These are phyloP conservation scores for Pipistrellus nathusii DNA, from an alignment of 2,797 vertebrate species.

Conservation along the genomic window DNA sequence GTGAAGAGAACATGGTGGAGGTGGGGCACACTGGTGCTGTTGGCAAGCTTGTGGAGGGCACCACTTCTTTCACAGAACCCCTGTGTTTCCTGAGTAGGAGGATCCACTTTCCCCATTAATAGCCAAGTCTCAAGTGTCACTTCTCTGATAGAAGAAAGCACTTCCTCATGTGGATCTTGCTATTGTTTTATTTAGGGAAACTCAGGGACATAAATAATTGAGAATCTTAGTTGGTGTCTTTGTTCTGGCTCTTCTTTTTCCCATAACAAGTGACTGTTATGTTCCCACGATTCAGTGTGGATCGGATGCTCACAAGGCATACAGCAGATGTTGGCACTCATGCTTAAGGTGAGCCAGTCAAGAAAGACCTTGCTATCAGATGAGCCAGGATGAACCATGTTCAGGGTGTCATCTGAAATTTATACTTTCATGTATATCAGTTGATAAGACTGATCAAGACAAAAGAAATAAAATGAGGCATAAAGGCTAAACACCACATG, in stretches of 20 bases:
- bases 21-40: background rate
- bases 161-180: background rate
- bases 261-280: background rate
- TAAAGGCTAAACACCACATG: background rate
- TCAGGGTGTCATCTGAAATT: background rate
- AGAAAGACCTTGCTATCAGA: background rate
- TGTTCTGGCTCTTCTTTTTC: background rate
- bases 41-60: background rate
- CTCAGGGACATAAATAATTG: background rate
- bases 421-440: background rate
- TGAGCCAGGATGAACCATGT: background rate
- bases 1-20: background rate
- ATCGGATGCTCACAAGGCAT: background rate
- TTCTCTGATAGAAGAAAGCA: background rate
- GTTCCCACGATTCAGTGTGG: background rate
- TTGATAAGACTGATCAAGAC: conserved; percentile 12
- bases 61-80: background rate
- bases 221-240: background rate
- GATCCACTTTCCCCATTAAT: background rate
- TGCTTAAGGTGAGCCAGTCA: background rate
- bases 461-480: conserved; percentile 54
- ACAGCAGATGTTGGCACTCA: background rate
- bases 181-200: background rate
- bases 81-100: background rate
- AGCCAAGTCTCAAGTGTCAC: background rate